Evolutionary conservation across 2,888 invertebrate genomes (phyloP), one percentile per base, ranked within the genome.

Genomic region (Limulus polyphemus): DNA sequence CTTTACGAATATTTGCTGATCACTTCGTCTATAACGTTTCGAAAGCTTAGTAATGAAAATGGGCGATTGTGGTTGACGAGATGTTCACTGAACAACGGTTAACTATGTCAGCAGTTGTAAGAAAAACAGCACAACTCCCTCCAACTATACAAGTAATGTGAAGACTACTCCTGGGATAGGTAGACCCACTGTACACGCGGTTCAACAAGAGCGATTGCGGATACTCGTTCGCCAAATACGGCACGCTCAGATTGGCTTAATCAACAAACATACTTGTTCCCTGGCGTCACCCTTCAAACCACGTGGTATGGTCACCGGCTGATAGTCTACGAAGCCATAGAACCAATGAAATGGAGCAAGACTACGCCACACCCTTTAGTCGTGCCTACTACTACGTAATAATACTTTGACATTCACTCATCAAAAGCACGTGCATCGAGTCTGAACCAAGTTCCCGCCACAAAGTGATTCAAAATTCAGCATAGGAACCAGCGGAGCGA

Each of bases 241-340:
- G 71, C 68, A 70, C 69, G 69, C 72, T 71, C 69, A 72, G 74
- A 74, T 74, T 74, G 74, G 74, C 73, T 72, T 70, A 69, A 72
- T 72, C 70, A 70, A 70, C 71, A 70, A 73, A 70, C 70, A 71
- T 70, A 68, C 69, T 69, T 67, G 69, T 69, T 67, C 68, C 64
- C 65, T 68, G 68, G 68, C 69, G 68, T 68, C 66, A 32, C 32
- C 32, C 32, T 32, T 32, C 68, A 68, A 69, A 70, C 71, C 72
- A 74, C 73, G 74, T 74, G 73, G 71, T 70, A 67, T 72, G 65
- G 69, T 71, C 69, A 68, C 60, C 71, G 71, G 70, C 65, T 69
- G 71, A 65, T 59, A 64, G 59, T 49, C 47, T 59, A 51, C 62
- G 57, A 59, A 61, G 59, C 56, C 50, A 11, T 58, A 56, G 56